These are phyloP conservation scores for Andrena flavipes DNA, from an alignment of 2,888 invertebrate genomes.

Conservation along the genomic window DNA sequence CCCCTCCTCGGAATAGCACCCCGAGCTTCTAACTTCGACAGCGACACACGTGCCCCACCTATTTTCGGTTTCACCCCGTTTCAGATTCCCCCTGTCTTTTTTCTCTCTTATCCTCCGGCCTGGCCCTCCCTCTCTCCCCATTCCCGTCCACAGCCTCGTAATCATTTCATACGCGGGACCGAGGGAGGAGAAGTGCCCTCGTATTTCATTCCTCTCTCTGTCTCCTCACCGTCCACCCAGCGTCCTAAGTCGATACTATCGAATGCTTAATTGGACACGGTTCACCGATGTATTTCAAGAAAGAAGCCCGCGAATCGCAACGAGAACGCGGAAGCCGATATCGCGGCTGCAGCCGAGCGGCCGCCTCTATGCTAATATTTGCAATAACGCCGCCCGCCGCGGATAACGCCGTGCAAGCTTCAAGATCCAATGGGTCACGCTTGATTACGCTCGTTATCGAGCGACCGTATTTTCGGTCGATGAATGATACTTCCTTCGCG, in stretches of 20 bases:
- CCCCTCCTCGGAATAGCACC: conserved; percentile 30
- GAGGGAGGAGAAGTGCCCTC: conserved; percentile 49
- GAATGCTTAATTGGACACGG: conserved; percentile 51
- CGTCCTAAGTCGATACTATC: conserved; percentile 39
- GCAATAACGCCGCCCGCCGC: conserved; percentile 11
- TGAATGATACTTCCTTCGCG: too few relatives aligned
- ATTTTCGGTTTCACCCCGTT: conserved; percentile 39
- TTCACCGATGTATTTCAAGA: conserved; percentile 42
- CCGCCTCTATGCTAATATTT: conserved; percentile 48
- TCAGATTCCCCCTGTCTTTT: conserved; percentile 13
- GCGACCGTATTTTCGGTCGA: too few relatives aligned
- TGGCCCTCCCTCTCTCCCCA: too few relatives aligned
- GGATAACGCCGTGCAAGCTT: background rate
- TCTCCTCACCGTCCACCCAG: conserved; percentile 2
- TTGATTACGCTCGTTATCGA: background rate
- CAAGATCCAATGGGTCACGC: background rate
- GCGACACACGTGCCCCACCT: conserved; percentile 40
- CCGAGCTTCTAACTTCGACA: conserved; percentile 14
- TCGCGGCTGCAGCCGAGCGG: conserved; percentile 18
- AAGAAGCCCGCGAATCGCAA: conserved; percentile 40
- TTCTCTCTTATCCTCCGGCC: too few relatives aligned
- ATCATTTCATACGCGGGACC: conserved; percentile 16
- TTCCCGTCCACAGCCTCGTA: background rate
- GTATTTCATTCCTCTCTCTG: conserved; percentile 40
- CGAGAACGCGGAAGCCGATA: conserved; percentile 56